phyloP scores from a whole-genome alignment of 2,113 vertebrate genomes.

The Pterocles orientalis region DNA sequence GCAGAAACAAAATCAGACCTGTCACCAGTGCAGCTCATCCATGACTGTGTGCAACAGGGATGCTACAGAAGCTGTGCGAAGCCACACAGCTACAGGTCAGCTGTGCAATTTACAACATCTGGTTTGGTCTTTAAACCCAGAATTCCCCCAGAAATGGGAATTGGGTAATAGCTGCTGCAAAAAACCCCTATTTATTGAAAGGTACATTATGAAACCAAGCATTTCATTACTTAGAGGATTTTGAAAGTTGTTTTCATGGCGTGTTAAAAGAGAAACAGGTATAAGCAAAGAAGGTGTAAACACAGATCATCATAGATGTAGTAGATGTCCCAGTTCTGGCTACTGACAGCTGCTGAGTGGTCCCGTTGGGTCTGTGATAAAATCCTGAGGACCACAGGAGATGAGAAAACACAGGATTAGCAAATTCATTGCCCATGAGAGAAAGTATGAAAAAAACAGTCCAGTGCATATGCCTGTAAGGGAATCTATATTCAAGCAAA shows the following conservation, averaged over 20 bases:
- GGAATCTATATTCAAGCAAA: not conserved
- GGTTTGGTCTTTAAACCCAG: not conserved
- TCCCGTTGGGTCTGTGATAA: not conserved
- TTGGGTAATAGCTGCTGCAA: not conserved
- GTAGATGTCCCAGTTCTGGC: not conserved
- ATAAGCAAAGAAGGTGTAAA: not conserved
- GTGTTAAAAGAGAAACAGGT: not conserved
- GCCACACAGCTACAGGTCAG: not conserved
- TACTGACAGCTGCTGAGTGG: not conserved
- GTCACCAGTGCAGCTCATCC: not conserved
- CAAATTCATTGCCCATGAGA: not conserved
- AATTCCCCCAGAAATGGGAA: not conserved
- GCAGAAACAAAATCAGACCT: conserved; percentile 47
- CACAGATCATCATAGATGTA: too few relatives aligned
- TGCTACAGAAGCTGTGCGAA: fast-evolving
- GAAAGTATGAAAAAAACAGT: not conserved
- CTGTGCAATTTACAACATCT: not conserved
- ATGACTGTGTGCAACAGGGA: fast-evolving
- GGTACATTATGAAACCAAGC: not conserved
- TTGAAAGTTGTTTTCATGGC: not conserved
- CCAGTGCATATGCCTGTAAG: not conserved
- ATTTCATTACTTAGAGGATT: not conserved
- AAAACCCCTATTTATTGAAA: not conserved
- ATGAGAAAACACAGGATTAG: not conserved
- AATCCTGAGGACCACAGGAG: not conserved